Base-by-base conservation (phyloP, 2,797 vertebrate genomes). In the Hyperoplus immaculatus region DNA sequence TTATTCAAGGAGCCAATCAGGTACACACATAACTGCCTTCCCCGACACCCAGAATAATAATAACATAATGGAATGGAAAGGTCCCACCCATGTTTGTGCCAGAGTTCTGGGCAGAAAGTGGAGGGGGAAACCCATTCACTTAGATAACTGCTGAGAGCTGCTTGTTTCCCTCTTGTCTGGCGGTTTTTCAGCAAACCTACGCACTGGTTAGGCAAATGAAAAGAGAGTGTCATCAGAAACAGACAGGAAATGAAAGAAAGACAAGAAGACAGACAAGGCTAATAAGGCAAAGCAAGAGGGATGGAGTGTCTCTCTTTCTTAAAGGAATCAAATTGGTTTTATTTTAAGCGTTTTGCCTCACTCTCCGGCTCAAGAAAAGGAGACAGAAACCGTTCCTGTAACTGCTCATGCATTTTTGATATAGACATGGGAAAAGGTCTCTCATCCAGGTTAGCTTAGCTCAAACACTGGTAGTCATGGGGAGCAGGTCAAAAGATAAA, bases 91-190 rank as follows among this genome's bases (percentile, higher is more conserved):
- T 16, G 7, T 42, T 54, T 47, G 38, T 59, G 75, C 46, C 71
- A 82, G 46, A 79, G 77, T 51, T 29, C 29, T 80, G 21, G 75
- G 68, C 50, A 84, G 21, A 18, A 56, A 81, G 77, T 74, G 68
- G 80, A 9, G 66, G 79, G 66, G 78, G 45, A 53, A 72, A 66
- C 56, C 73, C 78, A 71, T 91, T 56, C 73, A 82, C 75, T 83
- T 89, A 68, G 80, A 72, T 78, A 80, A 90, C 82, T 47, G 87
- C 84, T 84, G 79, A 88, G 62, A 72, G 69, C 15, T 69, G 84
- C 47, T 69, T 8, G 60, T 79, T 87, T 85, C 36, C 14, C 47
- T 43, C 69, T 54, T 10, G 58, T 68, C 72, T 76, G 65, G 42
- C 78, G 82, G 64, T 70, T 72, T 68, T 82, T 92, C 75, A 87